phyloP scores from a whole-genome alignment of 1,140 invertebrate species.

The Trachymyrmex septentrionalis region DNA sequence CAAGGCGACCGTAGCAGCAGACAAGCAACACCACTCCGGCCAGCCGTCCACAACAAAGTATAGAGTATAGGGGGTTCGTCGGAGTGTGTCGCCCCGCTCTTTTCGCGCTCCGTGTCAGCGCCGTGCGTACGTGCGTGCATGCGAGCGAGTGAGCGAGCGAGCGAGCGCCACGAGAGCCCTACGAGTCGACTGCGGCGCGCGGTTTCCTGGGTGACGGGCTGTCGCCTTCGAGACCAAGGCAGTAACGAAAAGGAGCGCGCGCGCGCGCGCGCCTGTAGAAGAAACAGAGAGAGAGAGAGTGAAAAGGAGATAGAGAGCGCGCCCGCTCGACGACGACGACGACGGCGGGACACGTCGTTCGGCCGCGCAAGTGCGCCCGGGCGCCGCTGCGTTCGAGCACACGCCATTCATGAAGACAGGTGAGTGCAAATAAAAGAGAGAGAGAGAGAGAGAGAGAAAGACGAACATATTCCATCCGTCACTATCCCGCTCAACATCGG shows the following conservation, averaged over 20 bases:
- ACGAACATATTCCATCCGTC: background rate
- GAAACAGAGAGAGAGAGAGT: conserved; percentile 58
- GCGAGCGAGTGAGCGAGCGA: background rate
- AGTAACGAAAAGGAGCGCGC: conserved; percentile 24
- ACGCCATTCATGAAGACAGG: conserved; percentile 84
- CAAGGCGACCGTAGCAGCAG: conserved; percentile 86
- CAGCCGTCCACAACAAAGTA: conserved; percentile 81
- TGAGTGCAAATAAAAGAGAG: conserved; percentile 74
- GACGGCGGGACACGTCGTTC: conserved; percentile 67
- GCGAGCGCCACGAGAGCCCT: background rate
- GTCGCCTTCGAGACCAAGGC: conserved; percentile 58
- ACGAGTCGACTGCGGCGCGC: conserved; percentile 52
- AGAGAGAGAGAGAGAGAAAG: background rate
- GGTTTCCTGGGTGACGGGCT: conserved; percentile 82
- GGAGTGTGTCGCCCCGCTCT: conserved; percentile 72
- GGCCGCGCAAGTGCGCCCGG: conserved; percentile 78
- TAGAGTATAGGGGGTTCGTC: conserved; percentile 70
- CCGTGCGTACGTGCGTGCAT: conserved; percentile 5
- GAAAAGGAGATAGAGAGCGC: conserved; percentile 40
- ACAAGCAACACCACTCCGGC: conserved; percentile 83
- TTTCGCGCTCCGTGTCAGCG: conserved; percentile 73
- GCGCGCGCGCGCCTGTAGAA: conserved; percentile 14
- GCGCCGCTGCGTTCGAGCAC: conserved; percentile 75
- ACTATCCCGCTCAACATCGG: background rate
- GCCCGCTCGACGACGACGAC: conserved; percentile 47